Base-by-base conservation (phyloP, 1,140 invertebrate species). In the Aethina tumida region DNA sequence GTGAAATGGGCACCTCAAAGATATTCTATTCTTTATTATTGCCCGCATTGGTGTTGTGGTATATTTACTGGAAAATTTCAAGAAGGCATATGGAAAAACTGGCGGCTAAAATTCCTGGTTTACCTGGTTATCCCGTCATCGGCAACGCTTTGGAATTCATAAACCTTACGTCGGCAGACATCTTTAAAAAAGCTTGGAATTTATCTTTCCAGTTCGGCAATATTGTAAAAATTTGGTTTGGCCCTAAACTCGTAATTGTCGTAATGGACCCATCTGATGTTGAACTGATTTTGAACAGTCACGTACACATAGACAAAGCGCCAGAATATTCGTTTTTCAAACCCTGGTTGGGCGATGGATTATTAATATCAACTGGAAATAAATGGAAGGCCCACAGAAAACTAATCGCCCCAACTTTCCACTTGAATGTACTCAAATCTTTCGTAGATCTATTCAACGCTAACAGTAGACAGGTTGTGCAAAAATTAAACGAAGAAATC, bases 271-370 rank as follows among this genome's bases (percentile, higher is more conserved):
- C 82, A 14, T 67, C 73, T 14, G 81, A 85, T 47, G 74, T 81
- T 9, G 82, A 85, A 53, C 60, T 84, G 6, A 75, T 84, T 35
- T 63, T 82, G 1, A 79, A 78, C 50, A 84, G 79, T 48, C 73
- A 82, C 41, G 77, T 82, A 34, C 81, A 93, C 51, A 76, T 95
- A 15, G 79, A 89, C 39, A 96, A 96, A 57, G 69, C 79, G 0
- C 47, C 17, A n/a, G 79, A 85, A 64, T 90, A 89, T 54, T 73
- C 73, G 41, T 88, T 82, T 55, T 83, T 97, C 41, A 79, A 89
- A 54, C 86, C 87, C 1, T 94, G 90, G 89, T 72, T 94, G 24
- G 88, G 88, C 7, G 76, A 88, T 48, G 90, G 89, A 32, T 64
- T 94, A 3, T 68, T 93, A 1, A 89, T 88, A 13, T 86, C 81